Evolutionary conservation across 35 echinoderm and acorn worm genomes (phyloP), one percentile per base, ranked within the genome.

Genomic region (Anneissia japonica): DNA sequence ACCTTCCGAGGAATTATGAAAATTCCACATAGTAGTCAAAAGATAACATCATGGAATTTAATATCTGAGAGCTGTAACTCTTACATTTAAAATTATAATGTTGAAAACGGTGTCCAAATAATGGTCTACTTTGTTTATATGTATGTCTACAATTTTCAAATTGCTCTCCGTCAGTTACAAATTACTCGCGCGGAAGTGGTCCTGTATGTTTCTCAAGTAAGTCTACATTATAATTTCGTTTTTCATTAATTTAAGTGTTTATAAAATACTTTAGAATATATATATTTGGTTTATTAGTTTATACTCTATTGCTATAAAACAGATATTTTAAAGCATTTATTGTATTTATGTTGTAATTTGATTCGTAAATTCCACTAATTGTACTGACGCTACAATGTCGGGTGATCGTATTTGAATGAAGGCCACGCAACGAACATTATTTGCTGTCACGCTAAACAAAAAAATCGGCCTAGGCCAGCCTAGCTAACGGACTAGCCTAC

Each of bases 131-230:
- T 64, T 64, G 51, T 64, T 64, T 64, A 64, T 26, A 23, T 26
- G 51, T 9, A 64, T 64, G 51, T 26, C 21, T 64, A 64, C 11
- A 16, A 64, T 64, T 64, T 64, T 64, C 51, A 64, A 64, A 64
- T 64, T 64, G 51, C 51, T 64, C 51, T 64, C 51, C 51, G 51
- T 64, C 51, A 64, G 51, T 64, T 64, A 64, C 51, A 64, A 64
- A 64, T 64, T 64, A 64, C 51, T 64, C 51, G 51, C 51, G 51
- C 51, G 51, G 51, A 64, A 64, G 51, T 64, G 51, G 51, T 12
- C 26, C 1, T 64, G 11, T 23, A 64, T 64, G 51, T 6, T 64
- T 64, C 10, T 23, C 19, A 23, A 64, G 51, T 64, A 64, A 64
- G 51, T 64, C 7, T 64, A 23, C 19, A 23, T 16, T 64, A 64